Evolutionary conservation across 53 echinoderm and acorn worm species (phyloP).

Genomic region (Holothuria scabra): DNA sequence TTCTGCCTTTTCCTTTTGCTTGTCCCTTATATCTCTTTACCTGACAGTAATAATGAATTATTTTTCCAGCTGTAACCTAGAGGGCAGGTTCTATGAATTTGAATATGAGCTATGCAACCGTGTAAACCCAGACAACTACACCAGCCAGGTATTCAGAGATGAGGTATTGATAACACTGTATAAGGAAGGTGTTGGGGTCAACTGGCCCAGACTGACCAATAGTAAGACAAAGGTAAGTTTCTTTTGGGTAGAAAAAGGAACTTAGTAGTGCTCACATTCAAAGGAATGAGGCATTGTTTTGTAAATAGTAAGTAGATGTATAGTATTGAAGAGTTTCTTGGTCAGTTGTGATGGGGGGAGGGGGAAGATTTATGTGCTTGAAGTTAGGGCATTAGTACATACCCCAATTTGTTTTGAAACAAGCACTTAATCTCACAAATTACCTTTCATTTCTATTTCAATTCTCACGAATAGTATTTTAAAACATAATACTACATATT

Average conservation of each 20-base stretch:
- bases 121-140: slow-evolving; percentile 69
- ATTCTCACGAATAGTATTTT: no score
- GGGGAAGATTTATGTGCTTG: no score
- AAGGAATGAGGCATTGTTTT: not conserved
- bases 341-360: not conserved
- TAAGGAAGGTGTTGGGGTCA: slow-evolving; percentile 74
- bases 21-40: no score
- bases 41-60: no score
- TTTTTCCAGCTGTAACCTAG: not conserved
- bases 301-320: not conserved
- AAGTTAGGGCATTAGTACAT: no score
- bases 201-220: slow-evolving; percentile 80
- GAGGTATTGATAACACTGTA: slow-evolving; percentile 89
- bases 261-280: not conserved
- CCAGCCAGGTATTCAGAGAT: slow-evolving; percentile 53
- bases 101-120: slow-evolving; percentile 69
- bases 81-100: slow-evolving; percentile 59
- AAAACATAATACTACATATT: no score
- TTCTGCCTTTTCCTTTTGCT: no score
- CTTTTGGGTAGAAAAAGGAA: not conserved
- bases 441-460: no score
- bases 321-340: not conserved
- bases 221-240: slow-evolving; percentile 71
- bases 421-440: no score
- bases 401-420: no score